Evolutionary conservation across 2,797 vertebrate species (phyloP).

Genomic region (Pseudochirops corinnae): DNA sequence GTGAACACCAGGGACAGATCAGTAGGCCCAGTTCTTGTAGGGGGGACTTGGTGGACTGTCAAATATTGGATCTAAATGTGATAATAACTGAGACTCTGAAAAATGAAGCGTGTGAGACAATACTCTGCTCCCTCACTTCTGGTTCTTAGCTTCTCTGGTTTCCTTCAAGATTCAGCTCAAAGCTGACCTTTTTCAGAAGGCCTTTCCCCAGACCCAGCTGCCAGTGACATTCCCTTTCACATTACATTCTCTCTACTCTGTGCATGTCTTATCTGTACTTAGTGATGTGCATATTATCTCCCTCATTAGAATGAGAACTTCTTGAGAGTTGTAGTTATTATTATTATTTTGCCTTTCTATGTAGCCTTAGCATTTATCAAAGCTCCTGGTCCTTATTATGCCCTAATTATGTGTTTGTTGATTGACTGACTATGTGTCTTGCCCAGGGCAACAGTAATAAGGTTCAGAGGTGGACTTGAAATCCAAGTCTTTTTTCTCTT

Average conservation of each 20-base stretch:
- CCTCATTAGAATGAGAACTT: not conserved
- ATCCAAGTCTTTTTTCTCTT: not conserved
- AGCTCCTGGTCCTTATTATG: not conserved
- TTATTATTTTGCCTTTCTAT: not conserved
- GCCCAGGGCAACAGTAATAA: not conserved
- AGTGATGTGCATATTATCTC: not conserved
- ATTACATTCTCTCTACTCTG: not conserved
- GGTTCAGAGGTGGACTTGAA: not conserved
- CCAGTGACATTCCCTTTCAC: not conserved
- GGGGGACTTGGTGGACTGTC: not conserved
- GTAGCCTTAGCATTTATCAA: not conserved
- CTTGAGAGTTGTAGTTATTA: too few relatives aligned
- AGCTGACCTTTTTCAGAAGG: not conserved
- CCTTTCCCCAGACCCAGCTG: not conserved
- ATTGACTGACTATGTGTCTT: not conserved
- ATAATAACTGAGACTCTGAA: not conserved
- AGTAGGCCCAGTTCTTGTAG: not conserved
- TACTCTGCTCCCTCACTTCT: not conserved
- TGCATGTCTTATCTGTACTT: not conserved
- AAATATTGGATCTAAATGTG: not conserved
- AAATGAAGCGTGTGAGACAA: not conserved
- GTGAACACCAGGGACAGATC: not conserved
- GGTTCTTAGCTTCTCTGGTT: not conserved
- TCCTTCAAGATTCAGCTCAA: not conserved
- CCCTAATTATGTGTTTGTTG: not conserved